Conservation (phyloP, 1,140 invertebrate genomes). For the Phymorhynchus buccinoides region DNA sequence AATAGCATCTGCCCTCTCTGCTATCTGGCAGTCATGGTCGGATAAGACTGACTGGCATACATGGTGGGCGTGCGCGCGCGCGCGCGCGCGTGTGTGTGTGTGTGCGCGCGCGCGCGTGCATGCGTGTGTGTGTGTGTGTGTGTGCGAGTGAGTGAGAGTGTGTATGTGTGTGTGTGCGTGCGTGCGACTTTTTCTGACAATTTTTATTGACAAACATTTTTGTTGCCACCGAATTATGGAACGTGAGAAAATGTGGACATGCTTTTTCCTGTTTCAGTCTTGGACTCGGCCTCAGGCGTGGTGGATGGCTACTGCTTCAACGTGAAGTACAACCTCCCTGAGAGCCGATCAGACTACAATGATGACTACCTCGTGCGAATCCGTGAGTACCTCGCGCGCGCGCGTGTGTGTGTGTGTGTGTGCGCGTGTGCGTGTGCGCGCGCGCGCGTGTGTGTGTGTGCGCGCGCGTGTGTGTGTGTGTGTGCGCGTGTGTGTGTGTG, state of each 20-base stretch:
- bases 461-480: slow-evolving; percentile 5
- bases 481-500: slow-evolving; percentile 20
- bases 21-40: no score
- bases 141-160: slow-evolving; percentile 1
- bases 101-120: no score
- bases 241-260: background rate
- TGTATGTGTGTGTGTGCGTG: background rate
- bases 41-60: no score
- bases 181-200: no score
- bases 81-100: no score
- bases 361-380: slow-evolving; percentile 60
- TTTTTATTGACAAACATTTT: no score
- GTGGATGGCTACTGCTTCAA: slow-evolving; percentile 64
- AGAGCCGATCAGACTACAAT: slow-evolving; percentile 34
- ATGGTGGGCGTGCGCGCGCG: no score
- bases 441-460: background rate
- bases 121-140: slow-evolving; percentile 1
- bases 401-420: slow-evolving; percentile 3
- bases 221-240: no score
- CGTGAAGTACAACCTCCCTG: slow-evolving; percentile 52
- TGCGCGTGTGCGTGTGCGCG: slow-evolving; percentile 12
- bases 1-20: no score
- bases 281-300: slow-evolving; percentile 47
- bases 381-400: slow-evolving; percentile 54
- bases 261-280: slow-evolving; percentile 51